These are phyloP conservation scores for Drosophila meridionalis DNA, from an alignment of 2,888 invertebrate genomes.

Conservation along the genomic window DNA sequence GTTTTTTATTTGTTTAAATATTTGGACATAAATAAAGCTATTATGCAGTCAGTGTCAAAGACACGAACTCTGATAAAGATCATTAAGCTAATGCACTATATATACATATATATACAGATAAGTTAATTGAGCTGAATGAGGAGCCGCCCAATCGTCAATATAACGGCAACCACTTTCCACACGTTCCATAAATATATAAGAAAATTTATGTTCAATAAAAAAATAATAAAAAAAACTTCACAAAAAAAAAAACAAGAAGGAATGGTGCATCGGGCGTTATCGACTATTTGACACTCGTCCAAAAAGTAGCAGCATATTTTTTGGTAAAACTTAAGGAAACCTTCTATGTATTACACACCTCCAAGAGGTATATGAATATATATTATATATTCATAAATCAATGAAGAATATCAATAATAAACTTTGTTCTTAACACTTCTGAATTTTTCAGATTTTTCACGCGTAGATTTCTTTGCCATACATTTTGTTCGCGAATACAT, in stretches of 20 bases:
- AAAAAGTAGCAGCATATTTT: neutral
- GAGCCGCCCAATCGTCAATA: constrained; percentile 15
- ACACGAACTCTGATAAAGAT: constrained; percentile 37
- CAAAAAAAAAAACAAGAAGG: constrained; percentile 33
- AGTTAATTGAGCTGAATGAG: constrained; percentile 23
- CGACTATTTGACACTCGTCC: neutral
- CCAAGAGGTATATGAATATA: no score
- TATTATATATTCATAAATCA: no score
- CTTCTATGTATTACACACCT: no score
- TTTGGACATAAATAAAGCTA: constrained; percentile 2
- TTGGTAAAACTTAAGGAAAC: neutral
- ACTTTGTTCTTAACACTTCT: no score
- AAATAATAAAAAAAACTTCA: constrained; percentile 26
- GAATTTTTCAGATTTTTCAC: no score
- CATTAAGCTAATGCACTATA: constrained; percentile 35
- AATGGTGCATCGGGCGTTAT: neutral
- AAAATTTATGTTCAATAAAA: constrained; percentile 61
- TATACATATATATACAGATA: neutral
- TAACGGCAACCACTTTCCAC: constrained; percentile 67
- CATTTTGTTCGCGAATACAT: no score
- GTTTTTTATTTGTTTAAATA: constrained; percentile 15
- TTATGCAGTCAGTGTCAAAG: constrained; percentile 39
- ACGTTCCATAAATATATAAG: constrained; percentile 60
- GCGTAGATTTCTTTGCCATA: no score
- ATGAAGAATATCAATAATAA: no score